These are phyloP conservation scores for Andricus quercusramuli DNA, from an alignment of 2,888 invertebrate species.

Conservation along the genomic window DNA sequence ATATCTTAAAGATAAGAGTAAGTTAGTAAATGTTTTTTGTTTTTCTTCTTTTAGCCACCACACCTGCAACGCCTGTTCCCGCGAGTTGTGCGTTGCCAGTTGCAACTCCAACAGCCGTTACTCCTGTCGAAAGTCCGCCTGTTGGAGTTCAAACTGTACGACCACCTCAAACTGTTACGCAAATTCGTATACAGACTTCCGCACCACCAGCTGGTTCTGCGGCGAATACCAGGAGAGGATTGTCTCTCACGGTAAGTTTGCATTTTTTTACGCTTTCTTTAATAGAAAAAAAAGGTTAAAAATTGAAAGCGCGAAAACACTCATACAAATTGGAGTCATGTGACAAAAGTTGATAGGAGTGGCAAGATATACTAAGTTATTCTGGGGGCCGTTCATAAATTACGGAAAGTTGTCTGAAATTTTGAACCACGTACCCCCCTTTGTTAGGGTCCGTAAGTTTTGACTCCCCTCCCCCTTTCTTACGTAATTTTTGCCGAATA, in stretches of 20 bases:
- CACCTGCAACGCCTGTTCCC: conserved; percentile 69
- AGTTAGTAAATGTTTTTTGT: not conserved
- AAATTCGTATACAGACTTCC: conserved; percentile 80
- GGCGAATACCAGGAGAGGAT: conserved; percentile 82
- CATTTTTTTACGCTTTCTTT: not conserved
- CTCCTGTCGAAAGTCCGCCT: conserved; percentile 70
- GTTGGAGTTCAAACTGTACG: conserved; percentile 74
- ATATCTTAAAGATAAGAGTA: not conserved
- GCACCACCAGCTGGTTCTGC: conserved; percentile 77
- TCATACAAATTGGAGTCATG: too few relatives aligned
- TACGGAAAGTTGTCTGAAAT: too few relatives aligned
- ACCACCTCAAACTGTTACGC: conserved; percentile 79
- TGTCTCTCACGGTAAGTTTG: conserved; percentile 85
- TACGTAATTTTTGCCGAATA: too few relatives aligned
- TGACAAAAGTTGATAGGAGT: too few relatives aligned
- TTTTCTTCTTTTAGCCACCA: conserved; percentile 61
- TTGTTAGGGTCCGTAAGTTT: too few relatives aligned
- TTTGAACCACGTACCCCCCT: too few relatives aligned
- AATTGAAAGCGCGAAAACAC: too few relatives aligned
- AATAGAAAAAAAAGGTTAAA: too few relatives aligned
- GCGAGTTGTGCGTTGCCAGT: conserved; percentile 69
- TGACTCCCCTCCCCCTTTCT: too few relatives aligned
- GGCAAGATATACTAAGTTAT: too few relatives aligned
- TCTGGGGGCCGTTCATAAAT: too few relatives aligned
- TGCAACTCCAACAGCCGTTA: conserved; percentile 67